Conservation (phyloP, 2,113 vertebrate genomes). For the Psittacara wagleri region DNA sequence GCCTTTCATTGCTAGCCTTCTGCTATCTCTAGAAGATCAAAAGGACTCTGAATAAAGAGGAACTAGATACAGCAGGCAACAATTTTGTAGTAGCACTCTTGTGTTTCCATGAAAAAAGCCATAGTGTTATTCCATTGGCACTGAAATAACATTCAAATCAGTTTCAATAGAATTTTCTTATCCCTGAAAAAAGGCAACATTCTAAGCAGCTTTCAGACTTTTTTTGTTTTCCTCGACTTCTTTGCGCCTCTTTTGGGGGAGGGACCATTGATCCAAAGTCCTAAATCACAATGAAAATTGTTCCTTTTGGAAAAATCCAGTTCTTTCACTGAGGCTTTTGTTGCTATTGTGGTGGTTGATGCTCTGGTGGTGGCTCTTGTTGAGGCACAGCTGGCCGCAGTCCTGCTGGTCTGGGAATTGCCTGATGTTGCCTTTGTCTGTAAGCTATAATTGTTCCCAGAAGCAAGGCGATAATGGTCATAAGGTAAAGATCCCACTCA, state of each 20-base stretch:
- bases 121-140: slow-evolving; percentile 77
- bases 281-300: slow-evolving; percentile 52
- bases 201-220: slow-evolving; percentile 76
- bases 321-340: slow-evolving; percentile 43
- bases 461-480: slow-evolving; percentile 95
- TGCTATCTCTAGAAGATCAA: slow-evolving; percentile 16
- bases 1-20: slow-evolving; percentile 20
- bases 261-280: slow-evolving; percentile 54
- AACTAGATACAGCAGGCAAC: slow-evolving; percentile 67
- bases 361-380: slow-evolving; percentile 73
- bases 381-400: slow-evolving; percentile 69
- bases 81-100: slow-evolving; percentile 65
- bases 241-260: slow-evolving; percentile 63
- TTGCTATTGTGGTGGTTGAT: slow-evolving; percentile 71
- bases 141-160: slow-evolving; percentile 78
- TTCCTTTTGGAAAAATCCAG: slow-evolving; percentile 57
- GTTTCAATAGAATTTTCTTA: slow-evolving; percentile 73
- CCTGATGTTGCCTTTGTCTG: slow-evolving; percentile 93
- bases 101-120: slow-evolving; percentile 69
- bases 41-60: slow-evolving; percentile 51
- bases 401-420: slow-evolving; percentile 68
- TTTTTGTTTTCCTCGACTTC: slow-evolving; percentile 38
- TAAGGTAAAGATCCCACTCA: slow-evolving; percentile 99
- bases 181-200: slow-evolving; percentile 83
- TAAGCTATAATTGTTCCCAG: slow-evolving; percentile 96